phyloP scores from a whole-genome alignment of 1,140 invertebrate genomes.

The Reticulitermes speratus region DNA sequence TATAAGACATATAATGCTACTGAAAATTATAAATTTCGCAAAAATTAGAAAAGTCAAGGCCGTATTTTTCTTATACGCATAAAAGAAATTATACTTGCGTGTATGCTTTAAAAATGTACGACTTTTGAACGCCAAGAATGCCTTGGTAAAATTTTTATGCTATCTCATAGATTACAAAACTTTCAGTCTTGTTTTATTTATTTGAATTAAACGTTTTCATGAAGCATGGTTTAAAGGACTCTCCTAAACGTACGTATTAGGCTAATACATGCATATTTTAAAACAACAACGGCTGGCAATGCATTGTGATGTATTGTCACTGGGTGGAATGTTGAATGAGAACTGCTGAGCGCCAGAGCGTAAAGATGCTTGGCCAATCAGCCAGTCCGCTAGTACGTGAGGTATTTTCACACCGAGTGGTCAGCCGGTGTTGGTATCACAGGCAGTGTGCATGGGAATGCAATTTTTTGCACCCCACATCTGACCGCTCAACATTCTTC shows the following conservation, averaged over 20 bases:
- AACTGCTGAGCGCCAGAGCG: neutral
- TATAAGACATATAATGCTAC: too few relatives aligned
- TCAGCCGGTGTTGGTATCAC: neutral
- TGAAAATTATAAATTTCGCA: too few relatives aligned
- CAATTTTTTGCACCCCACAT: neutral
- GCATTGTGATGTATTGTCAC: neutral
- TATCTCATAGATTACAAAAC: too few relatives aligned
- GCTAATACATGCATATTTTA: neutral
- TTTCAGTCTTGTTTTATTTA: too few relatives aligned
- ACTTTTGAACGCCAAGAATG: too few relatives aligned
- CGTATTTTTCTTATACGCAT: too few relatives aligned
- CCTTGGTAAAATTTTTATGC: too few relatives aligned
- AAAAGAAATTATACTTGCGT: too few relatives aligned
- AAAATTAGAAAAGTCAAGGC: too few relatives aligned
- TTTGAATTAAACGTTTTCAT: too few relatives aligned
- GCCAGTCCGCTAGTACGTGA: neutral
- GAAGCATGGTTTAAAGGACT: neutral
- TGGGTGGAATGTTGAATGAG: neutral
- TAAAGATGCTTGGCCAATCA: neutral
- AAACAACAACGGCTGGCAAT: neutral
- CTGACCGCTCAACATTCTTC: neutral
- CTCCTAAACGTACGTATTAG: neutral
- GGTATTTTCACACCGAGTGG: constrained; percentile 4
- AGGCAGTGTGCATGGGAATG: neutral
- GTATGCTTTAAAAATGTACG: too few relatives aligned